A percentile compares a stretch with the other conserved stretches of the same genome.
phyloP scores from a whole-genome alignment of 2,113 vertebrate genomes.

The Psittacus erithacus region DNA sequence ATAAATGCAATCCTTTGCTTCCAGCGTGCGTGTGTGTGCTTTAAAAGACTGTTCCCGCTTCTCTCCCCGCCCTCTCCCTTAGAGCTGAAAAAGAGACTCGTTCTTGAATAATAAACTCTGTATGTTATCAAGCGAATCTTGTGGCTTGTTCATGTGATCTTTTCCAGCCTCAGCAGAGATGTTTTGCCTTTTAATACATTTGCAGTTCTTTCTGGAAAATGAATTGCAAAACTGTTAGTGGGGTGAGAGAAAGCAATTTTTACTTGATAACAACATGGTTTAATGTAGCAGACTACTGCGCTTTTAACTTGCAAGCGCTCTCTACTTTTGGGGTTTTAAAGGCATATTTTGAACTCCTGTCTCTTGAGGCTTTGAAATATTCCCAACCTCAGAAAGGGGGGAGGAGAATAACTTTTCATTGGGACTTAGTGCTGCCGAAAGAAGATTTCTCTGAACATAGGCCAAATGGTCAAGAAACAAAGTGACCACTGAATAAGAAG shows the following conservation, averaged over 20 bases:
- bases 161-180: slow-evolving; percentile 34
- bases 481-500: slow-evolving; percentile 33
- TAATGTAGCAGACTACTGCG: not conserved
- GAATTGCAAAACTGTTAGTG: slow-evolving; percentile 49
- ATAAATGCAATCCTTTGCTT: not conserved
- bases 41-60: slow-evolving; percentile 57
- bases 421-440: slow-evolving; percentile 1
- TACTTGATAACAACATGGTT: not conserved
- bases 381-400: not conserved
- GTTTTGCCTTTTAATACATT: slow-evolving; percentile 43
- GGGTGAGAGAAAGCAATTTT: slow-evolving; percentile 57
- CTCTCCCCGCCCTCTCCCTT: slow-evolving; percentile 41
- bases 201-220: slow-evolving; percentile 43
- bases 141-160: slow-evolving; percentile 61
- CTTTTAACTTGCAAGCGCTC: not conserved
- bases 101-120: slow-evolving; percentile 52
- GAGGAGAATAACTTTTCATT: not conserved
- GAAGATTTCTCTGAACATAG: slow-evolving; percentile 39
- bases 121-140: slow-evolving; percentile 71
- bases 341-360: not conserved
- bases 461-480: slow-evolving; percentile 48
- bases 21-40: not conserved
- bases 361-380: not conserved
- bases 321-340: not conserved
- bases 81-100: slow-evolving; percentile 21